phyloP scores from a whole-genome alignment of 2,797 vertebrate species.

The Semaprochilodus insignis region DNA sequence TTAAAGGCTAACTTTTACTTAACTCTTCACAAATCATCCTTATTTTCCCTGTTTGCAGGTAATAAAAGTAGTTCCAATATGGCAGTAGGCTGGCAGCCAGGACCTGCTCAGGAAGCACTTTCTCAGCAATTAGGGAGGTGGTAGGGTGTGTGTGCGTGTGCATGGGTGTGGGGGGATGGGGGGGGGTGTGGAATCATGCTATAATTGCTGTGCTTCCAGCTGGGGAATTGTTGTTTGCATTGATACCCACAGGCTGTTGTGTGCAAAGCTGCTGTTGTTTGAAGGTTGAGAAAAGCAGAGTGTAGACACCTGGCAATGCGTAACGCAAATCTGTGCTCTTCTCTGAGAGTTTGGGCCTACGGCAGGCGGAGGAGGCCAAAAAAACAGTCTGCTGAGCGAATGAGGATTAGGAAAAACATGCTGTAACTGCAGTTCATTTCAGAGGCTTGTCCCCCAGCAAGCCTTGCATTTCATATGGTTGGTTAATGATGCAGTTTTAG shows the following conservation, averaged over 20 bases:
- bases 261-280: slow-evolving; percentile 73
- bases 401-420: slow-evolving; percentile 28
- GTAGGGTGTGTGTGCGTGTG: slow-evolving; percentile 57
- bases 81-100: slow-evolving; percentile 67
- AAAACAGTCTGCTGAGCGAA: slow-evolving; percentile 6
- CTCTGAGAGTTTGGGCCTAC: slow-evolving; percentile 52
- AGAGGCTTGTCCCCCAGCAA: not conserved
- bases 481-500: not conserved
- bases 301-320: slow-evolving; percentile 75
- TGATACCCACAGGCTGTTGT: slow-evolving; percentile 77
- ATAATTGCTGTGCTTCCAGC: slow-evolving; percentile 78
- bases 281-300: slow-evolving; percentile 71
- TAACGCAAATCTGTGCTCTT: slow-evolving; percentile 63
- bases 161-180: too few relatives aligned
- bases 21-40: slow-evolving; percentile 66
- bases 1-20: slow-evolving; percentile 62
- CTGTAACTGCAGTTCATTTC: slow-evolving; percentile 13
- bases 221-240: slow-evolving; percentile 77
- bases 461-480: slow-evolving; percentile 16
- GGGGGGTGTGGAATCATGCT: slow-evolving; percentile 26
- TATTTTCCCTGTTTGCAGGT: slow-evolving; percentile 70
- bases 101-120: slow-evolving; percentile 71
- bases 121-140: slow-evolving; percentile 75
- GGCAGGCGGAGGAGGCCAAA: not conserved
- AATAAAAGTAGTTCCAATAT: slow-evolving; percentile 65